Conservation (phyloP, 2,888 invertebrate species). For the Polyommatus iphigenia region DNA sequence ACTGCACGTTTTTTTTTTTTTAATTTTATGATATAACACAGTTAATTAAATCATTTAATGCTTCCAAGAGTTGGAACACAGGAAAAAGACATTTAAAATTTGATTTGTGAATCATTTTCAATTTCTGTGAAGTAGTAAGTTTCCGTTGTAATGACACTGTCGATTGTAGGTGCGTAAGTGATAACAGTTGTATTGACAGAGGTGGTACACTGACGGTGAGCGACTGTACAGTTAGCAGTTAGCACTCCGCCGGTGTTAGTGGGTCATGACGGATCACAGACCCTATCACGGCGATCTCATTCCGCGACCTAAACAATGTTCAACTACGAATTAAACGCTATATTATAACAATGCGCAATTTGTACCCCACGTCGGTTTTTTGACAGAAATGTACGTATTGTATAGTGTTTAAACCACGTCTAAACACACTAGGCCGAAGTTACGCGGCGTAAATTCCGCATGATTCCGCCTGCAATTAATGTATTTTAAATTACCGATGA, state of each 20-base stretch:
- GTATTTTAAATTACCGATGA: no score
- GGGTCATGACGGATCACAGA: constrained; percentile 22
- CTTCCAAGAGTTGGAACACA: not conserved
- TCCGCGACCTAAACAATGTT: not conserved
- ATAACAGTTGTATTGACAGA: constrained; percentile 5
- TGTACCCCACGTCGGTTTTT: not conserved
- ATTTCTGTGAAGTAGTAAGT: not conserved
- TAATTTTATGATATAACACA: not conserved
- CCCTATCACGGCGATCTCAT: constrained; percentile 6
- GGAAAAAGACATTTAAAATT: not conserved
- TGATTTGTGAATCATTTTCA: not conserved
- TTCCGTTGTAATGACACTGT: not conserved
- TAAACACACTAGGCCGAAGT: no score
- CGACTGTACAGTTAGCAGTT: constrained; percentile 24
- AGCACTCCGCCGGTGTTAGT: not conserved
- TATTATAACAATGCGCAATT: not conserved
- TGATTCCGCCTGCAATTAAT: no score
- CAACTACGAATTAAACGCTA: not conserved
- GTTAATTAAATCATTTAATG: not conserved
- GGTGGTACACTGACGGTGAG: not conserved
- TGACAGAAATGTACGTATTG: not conserved
- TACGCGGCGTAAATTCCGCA: no score
- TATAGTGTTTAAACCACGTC: no score
- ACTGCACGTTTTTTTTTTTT: not conserved
- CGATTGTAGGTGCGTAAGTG: not conserved